Evolutionary conservation across 2,888 invertebrate species (phyloP).

Genomic region (Pterostichus madidus): DNA sequence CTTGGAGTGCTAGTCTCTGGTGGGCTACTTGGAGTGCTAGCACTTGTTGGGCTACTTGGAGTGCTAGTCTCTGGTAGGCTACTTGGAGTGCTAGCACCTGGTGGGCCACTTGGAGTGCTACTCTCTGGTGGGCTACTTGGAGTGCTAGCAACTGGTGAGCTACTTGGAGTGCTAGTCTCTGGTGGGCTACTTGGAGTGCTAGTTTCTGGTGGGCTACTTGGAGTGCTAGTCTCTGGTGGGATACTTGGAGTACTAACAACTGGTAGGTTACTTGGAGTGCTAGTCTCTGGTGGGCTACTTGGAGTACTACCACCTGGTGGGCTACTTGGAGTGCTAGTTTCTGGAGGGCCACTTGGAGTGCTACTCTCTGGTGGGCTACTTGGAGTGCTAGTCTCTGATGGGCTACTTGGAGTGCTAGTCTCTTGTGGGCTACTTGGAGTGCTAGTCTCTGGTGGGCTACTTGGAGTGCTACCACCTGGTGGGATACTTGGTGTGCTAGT

Average conservation of each 20-base stretch:
- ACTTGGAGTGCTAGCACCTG: too few relatives aligned
- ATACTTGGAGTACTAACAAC: too few relatives aligned
- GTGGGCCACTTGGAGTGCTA: neutral
- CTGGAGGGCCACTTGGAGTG: too few relatives aligned
- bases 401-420: neutral
- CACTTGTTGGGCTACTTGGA: neutral
- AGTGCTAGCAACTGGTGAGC: neutral
- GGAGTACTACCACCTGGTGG: neutral
- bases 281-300: neutral
- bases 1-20: too few relatives aligned
- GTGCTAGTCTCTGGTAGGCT: neutral
- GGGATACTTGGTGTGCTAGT: neutral
- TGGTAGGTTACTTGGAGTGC: neutral
- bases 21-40: neutral
- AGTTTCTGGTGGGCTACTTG: neutral
- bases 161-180: too few relatives aligned
- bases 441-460: neutral
- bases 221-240: neutral
- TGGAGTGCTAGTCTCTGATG: neutral
- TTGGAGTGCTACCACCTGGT: too few relatives aligned
- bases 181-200: neutral
- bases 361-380: neutral
- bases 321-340: too few relatives aligned
- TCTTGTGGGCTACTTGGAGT: neutral
- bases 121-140: neutral